phyloP scores from a whole-genome alignment of 2,113 vertebrate species.

The Percina caprodes region DNA sequence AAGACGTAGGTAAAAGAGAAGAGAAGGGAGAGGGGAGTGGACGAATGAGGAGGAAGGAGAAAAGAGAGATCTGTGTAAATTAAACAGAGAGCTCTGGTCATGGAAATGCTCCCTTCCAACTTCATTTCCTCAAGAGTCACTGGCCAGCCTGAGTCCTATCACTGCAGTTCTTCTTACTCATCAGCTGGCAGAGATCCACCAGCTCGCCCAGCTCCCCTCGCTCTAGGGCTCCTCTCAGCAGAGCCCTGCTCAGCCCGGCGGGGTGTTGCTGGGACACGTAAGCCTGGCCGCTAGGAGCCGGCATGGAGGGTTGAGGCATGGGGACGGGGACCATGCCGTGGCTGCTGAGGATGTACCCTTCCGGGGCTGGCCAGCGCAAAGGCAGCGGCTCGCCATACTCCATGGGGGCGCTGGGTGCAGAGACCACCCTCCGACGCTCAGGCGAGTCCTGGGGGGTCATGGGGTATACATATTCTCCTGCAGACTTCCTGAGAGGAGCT shows the following conservation, averaged over 20 bases:
- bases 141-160: constrained; percentile 92
- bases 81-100: constrained; percentile 42
- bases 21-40: constrained; percentile 27
- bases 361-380: constrained; percentile 87
- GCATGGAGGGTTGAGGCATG: constrained; percentile 71
- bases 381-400: constrained; percentile 85
- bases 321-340: constrained; percentile 81
- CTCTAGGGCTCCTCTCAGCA: constrained; percentile 79
- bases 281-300: constrained; percentile 71
- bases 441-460: constrained; percentile 91
- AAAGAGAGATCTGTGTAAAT: constrained; percentile 46
- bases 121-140: constrained; percentile 72
- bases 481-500: constrained; percentile 84
- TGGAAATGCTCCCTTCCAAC: constrained; percentile 40
- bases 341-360: constrained; percentile 91
- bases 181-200: constrained; percentile 90
- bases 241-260: constrained; percentile 75
- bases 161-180: constrained; percentile 88
- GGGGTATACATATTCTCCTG: constrained; percentile 88
- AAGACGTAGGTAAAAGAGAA: constrained; percentile 46
- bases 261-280: constrained; percentile 77
- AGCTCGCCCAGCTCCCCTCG: constrained; percentile 84
- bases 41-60: constrained; percentile 28
- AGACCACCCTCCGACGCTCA: constrained; percentile 92
- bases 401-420: constrained; percentile 87